Base-by-base conservation (phyloP, 2,888 invertebrate genomes). In the Scaeva pyrastri region DNA sequence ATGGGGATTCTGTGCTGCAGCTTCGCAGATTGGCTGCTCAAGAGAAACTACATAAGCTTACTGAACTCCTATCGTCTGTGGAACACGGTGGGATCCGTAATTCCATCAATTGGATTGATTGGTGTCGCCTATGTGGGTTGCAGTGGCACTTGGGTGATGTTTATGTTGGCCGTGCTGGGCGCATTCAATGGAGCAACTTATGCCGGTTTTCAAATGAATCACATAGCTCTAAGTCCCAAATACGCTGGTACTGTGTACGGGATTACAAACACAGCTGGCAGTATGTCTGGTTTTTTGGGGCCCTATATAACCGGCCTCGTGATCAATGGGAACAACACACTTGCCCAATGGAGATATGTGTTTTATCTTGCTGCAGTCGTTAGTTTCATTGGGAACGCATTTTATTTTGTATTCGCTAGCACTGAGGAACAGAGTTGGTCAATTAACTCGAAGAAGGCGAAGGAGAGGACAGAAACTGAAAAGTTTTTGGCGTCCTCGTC, bases 191-290 rank as follows among this genome's bases (percentile, higher is more conserved):
- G 97, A 16, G 97, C 96, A 2, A 94, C 95, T 0, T 97, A 96
- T 89, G 96, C 97, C 0, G 96, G 96, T 55, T 96, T 96, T 90
- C 96, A 96, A 91, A 96, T 97, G 96, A 97, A 97, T 92, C 97
- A 97, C 91, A 96, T 97, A 52, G 95, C 96, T 21, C 92, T 97
- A 23, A 96, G 97, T 90, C 97, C 97, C 0, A 95, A 95, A 90
- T 97, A 95, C 91, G 97, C 97, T 1, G 96, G 97, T 50, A 97
- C 97, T 0, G 95, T 97, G 94, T 96, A 97, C 90, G 97, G 97
- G 1, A 95, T 97, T n/a, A 97, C 97, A 1, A 97, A 97, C 91
- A 96, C 96, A 0, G 96, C 96, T 0, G 95, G 96, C 21, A 97
- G 97, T 90, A 95, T 95, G 72, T 97, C 97, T 90, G 97, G 97